These are phyloP conservation scores for Falco biarmicus DNA, from an alignment of 2,797 vertebrate species.

Conservation along the genomic window DNA sequence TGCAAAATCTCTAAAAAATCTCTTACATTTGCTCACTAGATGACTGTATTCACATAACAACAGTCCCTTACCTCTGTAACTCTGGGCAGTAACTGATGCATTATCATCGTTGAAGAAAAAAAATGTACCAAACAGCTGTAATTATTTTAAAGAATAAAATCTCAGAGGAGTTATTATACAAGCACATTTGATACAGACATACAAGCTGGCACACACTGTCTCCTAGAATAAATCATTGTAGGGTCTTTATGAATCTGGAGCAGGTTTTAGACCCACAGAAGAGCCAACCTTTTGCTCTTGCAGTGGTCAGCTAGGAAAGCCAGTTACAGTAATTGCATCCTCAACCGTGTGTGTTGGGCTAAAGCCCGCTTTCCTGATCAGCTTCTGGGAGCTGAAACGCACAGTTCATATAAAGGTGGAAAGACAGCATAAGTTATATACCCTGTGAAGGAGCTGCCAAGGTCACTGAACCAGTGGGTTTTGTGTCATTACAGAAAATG, in stretches of 20 bases:
- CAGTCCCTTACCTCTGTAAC: neutral
- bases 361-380: neutral
- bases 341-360: neutral
- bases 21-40: neutral
- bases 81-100: neutral
- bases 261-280: neutral
- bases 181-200: neutral
- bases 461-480: neutral
- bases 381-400: neutral
- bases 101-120: neutral
- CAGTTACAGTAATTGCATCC: slow-evolving; percentile 13
- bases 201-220: neutral
- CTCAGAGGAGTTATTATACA: neutral
- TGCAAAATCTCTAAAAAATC: neutral
- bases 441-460: slow-evolving; percentile 25
- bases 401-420: neutral
- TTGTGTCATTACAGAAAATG: slow-evolving; percentile 40
- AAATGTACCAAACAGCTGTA: neutral
- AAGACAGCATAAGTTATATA: slow-evolving; percentile 3
- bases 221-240: slow-evolving; percentile 12
- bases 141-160: neutral
- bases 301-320: neutral
- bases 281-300: neutral
- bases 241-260: neutral
- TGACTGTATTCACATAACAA: neutral